Conservation (phyloP, 2,888 invertebrate genomes). For the Mermis nigrescens region DNA sequence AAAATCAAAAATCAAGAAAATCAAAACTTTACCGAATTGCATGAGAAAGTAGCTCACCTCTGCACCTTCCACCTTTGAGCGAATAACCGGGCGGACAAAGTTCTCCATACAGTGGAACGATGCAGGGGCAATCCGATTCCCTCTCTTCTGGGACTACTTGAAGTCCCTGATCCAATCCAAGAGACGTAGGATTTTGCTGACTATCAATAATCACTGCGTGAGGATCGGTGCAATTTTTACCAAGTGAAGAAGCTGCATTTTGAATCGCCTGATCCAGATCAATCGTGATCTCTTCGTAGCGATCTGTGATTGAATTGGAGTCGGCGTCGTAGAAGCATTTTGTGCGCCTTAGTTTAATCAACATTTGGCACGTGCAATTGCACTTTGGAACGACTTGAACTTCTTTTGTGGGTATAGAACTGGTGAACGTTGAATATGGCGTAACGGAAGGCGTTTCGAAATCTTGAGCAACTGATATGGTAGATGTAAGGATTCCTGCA, state of each 20-base stretch:
- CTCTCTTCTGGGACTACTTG: background rate
- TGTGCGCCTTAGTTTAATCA: background rate
- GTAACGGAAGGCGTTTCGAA: background rate
- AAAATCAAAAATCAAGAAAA: no score
- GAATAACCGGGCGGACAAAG: slow-evolving; percentile 5
- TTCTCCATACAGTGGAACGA: background rate
- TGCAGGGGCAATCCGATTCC: slow-evolving; percentile 6
- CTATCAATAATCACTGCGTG: background rate
- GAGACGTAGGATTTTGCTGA: background rate
- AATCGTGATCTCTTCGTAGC: background rate
- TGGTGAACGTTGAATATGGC: background rate
- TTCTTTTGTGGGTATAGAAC: background rate
- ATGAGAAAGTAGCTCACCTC: no score
- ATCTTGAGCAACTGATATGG: no score
- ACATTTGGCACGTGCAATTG: slow-evolving; percentile 4
- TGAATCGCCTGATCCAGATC: background rate
- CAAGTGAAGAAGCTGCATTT: no score
- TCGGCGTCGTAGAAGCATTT: background rate
- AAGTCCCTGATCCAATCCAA: no score
- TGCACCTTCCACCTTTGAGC: background rate
- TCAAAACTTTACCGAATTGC: no score
- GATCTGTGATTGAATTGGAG: no score
- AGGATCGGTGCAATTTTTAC: background rate
- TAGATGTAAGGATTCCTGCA: no score
- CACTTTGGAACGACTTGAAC: slow-evolving; percentile 2